Base-by-base conservation (phyloP, 2,888 invertebrate genomes). In the Thalpophila matura region DNA sequence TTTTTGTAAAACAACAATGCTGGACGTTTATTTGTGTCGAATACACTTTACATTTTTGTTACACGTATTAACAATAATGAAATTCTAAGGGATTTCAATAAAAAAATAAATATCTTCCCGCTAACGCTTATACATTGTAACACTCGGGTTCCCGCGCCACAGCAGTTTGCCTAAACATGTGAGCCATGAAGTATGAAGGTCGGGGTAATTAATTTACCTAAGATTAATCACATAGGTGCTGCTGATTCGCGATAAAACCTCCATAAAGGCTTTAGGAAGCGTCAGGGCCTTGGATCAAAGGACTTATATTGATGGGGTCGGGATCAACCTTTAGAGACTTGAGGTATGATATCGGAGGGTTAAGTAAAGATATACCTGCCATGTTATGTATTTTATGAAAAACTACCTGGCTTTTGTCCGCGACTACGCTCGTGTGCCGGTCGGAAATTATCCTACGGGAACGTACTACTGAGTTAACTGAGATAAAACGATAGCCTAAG, bases 101-200 rank as follows among this genome's bases (percentile, higher is more conserved):
- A n/a, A n/a, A 35, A 35, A n/a, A 16, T 6, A 35, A 33, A n/a
- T 33, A 5, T 5, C 1, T 26, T 49, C 18, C 7, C 83, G 82
- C 86, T 76, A 9, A 24, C 56, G 67, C 80, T 77, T 56, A 47
- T 79, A 16, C 12, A 49, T 82, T 56, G 59, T 12, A 35, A 16
- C 76, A 42, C 38, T 45, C 63, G 74, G 77, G 80, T 88, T 88
- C 84, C 82, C 86, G 86, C 82, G 82, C 86, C 70, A 70, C 77
- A 83, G 86, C 83, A 85, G 84, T 88, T 87, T 85, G 82, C 82
- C 86, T 84, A 89, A 89, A 86, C 88, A 90, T 89, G 88, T 89
- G 89, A 85, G 82, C 86, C 77, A 79, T 84, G 86, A 87, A 86
- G 86, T 87, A 88, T 89, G 89, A 92, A 92, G 92, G 92, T 87